These are phyloP conservation scores for Apolygus lucorum DNA, from an alignment of 1,140 invertebrate species.

Conservation along the genomic window DNA sequence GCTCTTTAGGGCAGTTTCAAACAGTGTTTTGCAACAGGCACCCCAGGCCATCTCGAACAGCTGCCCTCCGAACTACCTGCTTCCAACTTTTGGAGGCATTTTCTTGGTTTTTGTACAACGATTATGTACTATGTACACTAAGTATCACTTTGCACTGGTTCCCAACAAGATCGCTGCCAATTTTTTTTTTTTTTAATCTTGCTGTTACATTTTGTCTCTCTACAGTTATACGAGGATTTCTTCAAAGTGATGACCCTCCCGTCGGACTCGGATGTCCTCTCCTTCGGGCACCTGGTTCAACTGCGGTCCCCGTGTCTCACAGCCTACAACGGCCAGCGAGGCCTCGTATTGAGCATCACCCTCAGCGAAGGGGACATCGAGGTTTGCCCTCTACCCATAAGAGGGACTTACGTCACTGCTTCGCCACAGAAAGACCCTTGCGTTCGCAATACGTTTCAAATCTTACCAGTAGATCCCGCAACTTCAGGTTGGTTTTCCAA, in stretches of 20 bases:
- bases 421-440: background rate
- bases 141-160: no score
- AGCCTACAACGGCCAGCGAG: background rate
- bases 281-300: background rate
- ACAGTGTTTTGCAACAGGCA: no score
- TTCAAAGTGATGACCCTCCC: background rate
- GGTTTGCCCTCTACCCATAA: background rate
- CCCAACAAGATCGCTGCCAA: no score
- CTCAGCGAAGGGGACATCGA: background rate
- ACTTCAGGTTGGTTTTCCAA: no score
- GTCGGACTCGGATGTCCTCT: background rate
- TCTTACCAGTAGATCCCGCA: background rate
- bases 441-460: background rate
- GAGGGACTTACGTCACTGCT: background rate
- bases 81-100: no score
- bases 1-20: no score
- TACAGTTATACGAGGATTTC: background rate
- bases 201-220: background rate
- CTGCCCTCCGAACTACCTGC: no score
- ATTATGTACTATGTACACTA: no score
- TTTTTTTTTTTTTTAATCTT: no score
- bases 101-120: no score
- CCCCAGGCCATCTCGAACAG: no score
- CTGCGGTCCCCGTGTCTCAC: background rate
- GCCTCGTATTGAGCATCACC: background rate